Base-by-base conservation (phyloP, 2,113 vertebrate species). In the Melanotaenia duboulayi region DNA sequence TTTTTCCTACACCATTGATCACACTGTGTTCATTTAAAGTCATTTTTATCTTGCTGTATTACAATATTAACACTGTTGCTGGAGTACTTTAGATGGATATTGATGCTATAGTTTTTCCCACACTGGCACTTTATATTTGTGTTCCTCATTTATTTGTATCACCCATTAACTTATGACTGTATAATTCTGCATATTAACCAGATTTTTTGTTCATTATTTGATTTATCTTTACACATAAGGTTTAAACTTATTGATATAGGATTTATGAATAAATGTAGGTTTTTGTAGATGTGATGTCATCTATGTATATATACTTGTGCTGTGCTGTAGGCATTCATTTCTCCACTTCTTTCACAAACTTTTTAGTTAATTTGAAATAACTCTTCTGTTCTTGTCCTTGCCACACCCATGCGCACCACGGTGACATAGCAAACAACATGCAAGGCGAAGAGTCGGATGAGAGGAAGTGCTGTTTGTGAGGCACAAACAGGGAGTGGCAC, bases 401-500 rank as follows among this genome's bases (percentile, higher is more conserved):
- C 78, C 76, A 74, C 81, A 70, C 84, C 81, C 75, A 63, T 80
- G 57, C 52, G 82, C 44, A 60, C 20, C 10, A 17, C 70, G 59
- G 73, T 66, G 62, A 78, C 79, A 73, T 40, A 72, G 20, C 72
- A 87, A 84, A 81, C 82, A 84, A 81, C 82, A 84, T 56, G 35
- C 28, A 65, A 72, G 71, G 35, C 28, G 64, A 72, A 68, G 51
- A 82, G 73, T 52, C 55, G 62, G 78, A 78, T 75, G 24, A 62
- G 67, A 84, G 80, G 78, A 86, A 88, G 79, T 22, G 52, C 77
- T 69, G 71, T 75, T 84, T 84, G 82, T 42, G 40, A 20, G 59
- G 57, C 59, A 60, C 7, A 37, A 81, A 71, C 70, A 75, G 84
- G 92, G 92, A 52, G 90, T 90, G 93, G 87, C 80, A 60, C 50